A percentile compares a stretch with the other conserved stretches of the same genome.
phyloP scores from a whole-genome alignment of 2,797 vertebrate genomes.

The Coccyzus lansbergi region DNA sequence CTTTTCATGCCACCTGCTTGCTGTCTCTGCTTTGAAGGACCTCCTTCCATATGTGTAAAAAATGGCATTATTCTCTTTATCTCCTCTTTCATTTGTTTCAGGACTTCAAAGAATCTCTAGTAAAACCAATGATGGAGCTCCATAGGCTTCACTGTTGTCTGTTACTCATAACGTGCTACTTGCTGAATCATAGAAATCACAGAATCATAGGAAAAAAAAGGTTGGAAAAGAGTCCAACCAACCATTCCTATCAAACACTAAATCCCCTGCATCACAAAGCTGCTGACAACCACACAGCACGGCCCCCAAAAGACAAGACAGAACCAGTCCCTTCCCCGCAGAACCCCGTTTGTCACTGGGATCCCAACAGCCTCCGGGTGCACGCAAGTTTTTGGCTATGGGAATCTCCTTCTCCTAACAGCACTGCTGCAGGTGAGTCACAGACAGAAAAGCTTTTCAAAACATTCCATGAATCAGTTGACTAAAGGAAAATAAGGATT shows the following conservation, averaged over 20 bases:
- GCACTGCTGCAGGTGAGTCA: accelerated
- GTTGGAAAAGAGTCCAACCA: too few relatives aligned
- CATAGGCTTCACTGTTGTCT: background rate
- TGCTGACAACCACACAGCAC: too few relatives aligned
- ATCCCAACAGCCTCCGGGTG: accelerated
- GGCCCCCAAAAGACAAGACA: too few relatives aligned
- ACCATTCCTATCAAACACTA: too few relatives aligned
- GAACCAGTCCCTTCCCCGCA: background rate
- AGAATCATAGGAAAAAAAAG: too few relatives aligned
- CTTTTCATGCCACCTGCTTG: background rate
- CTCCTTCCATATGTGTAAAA: background rate
- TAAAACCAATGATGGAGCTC: background rate
- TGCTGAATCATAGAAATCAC: too few relatives aligned
- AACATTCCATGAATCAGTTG: accelerated
- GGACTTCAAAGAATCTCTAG: background rate
- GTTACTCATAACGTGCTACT: background rate
- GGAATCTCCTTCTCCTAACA: too few relatives aligned
- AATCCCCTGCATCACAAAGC: too few relatives aligned
- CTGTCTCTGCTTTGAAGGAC: background rate
- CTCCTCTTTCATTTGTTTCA: background rate
- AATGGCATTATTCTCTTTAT: background rate
- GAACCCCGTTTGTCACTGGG: background rate
- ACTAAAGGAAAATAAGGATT: background rate
- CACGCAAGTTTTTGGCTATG: too few relatives aligned
- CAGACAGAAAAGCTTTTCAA: background rate